phyloP scores from a whole-genome alignment of 2,888 invertebrate genomes.

The Meghimatium bilineatum region DNA sequence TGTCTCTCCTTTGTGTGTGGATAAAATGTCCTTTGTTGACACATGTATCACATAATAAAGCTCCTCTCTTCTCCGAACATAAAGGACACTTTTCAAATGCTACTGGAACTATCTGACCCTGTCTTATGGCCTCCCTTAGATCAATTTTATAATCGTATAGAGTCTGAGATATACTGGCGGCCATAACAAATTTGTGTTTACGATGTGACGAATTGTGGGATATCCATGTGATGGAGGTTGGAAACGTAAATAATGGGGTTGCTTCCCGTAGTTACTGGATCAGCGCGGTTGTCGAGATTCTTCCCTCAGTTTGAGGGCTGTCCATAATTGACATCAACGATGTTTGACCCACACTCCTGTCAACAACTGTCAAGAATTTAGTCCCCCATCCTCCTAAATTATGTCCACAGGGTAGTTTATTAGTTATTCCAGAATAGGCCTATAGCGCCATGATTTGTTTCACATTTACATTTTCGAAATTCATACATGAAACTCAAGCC shows the following conservation, averaged over 20 bases:
- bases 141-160: slow-evolving; percentile 41
- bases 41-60: slow-evolving; percentile 54
- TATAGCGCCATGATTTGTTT: too few relatives aligned
- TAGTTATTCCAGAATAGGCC: too few relatives aligned
- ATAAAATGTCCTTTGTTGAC: slow-evolving; percentile 64
- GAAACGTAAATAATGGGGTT: slow-evolving; percentile 51
- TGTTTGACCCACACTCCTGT: too few relatives aligned
- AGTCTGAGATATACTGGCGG: slow-evolving; percentile 47
- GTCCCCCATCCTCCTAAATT: too few relatives aligned
- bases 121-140: slow-evolving; percentile 40
- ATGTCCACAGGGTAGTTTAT: too few relatives aligned
- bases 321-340: too few relatives aligned
- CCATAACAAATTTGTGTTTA: slow-evolving; percentile 52
- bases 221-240: slow-evolving; percentile 50
- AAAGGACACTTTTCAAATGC: slow-evolving; percentile 50
- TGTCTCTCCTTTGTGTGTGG: slow-evolving; percentile 60
- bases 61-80: slow-evolving; percentile 41
- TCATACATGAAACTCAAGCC: too few relatives aligned
- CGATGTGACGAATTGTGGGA: slow-evolving; percentile 42
- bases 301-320: too few relatives aligned
- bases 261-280: background rate
- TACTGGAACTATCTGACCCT: slow-evolving; percentile 46
- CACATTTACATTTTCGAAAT: too few relatives aligned
- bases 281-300: background rate
- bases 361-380: too few relatives aligned